Base-by-base conservation (phyloP, 1,140 invertebrate genomes). In the Pteromalus puparum region DNA sequence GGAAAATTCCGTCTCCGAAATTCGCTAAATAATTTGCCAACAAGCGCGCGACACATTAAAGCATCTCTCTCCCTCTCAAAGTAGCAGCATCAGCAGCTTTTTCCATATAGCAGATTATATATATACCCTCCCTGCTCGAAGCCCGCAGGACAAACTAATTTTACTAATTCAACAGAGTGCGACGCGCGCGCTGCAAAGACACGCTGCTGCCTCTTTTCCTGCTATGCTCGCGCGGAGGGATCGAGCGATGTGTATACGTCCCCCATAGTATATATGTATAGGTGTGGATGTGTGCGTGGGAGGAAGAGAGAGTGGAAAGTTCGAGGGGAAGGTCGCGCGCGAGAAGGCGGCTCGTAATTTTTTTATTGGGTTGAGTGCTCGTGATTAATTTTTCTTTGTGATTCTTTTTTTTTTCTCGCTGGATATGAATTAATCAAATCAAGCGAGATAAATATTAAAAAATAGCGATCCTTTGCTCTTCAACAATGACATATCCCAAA, bases 111-210 rank as follows among this genome's bases (percentile, higher is more conserved):
- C 13, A 53, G 48, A 18, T 15, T 21, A 53, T 18, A 21, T 21
- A 53, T 18, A 21, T 53, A 76, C 30, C 34, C 76, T 70, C 34
- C 28, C 34, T 21, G 46, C 73, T 18, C 12, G 18, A 65, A 86
- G 83, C 87, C 87, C 86, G 34, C 83, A 86, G 85, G 86, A 89
- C 86, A 89, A 90, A 89, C 87, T 90, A 90, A 91, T 90, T 90
- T 89, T 87, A 87, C 87, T 90, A 90, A 90, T 90, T 89, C 86
- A 88, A 88, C 86, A 61, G 67, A 53, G 24, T 26, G 18, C 38
- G 73, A 38, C 42, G 68, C 26, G 72, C 72, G 34, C 28, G 65
- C n/a, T n/a, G 53, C 53, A 61, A 61, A 61, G 53, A 61, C 53
- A 61, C 53, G 21, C 53, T 4, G 53, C 38, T 61, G 53, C 53